Percentiles rank a stretch among this genome's conserved stretches.
These are phyloP conservation scores for Neoascia interrupta DNA, from an alignment of 2,888 invertebrate genomes.

Conservation along the genomic window DNA sequence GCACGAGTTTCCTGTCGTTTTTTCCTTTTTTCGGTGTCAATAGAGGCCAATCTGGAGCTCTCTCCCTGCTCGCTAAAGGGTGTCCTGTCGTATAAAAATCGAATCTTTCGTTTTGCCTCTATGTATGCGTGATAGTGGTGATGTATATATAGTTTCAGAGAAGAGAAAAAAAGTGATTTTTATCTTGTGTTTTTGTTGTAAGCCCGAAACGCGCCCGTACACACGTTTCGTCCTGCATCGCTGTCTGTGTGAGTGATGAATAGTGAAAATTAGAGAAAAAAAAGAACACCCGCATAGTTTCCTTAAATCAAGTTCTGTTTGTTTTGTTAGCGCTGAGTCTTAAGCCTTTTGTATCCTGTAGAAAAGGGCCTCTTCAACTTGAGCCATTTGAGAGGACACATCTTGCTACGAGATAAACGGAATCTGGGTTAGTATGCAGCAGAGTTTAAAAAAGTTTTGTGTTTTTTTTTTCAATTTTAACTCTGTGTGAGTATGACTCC, in stretches of 20 bases:
- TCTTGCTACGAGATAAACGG: slow-evolving; percentile 4
- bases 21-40: slow-evolving; percentile 12
- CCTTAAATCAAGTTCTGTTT: neutral
- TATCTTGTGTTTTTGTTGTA: slow-evolving; percentile 6
- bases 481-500: slow-evolving; percentile 14
- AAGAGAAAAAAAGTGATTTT: slow-evolving; percentile 8
- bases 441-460: slow-evolving; percentile 37
- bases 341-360: neutral
- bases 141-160: slow-evolving; percentile 2
- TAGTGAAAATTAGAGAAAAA: slow-evolving; percentile 8
- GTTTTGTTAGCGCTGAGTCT: neutral
- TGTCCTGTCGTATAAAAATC: slow-evolving; percentile 40
- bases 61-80: slow-evolving; percentile 15
- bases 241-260: slow-evolving; percentile 10
- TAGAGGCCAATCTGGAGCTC: slow-evolving; percentile 45
- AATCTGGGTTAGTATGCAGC: slow-evolving; percentile 47
- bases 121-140: slow-evolving; percentile 10
- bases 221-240: neutral
- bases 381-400: neutral
- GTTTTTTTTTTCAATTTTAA: too few relatives aligned
- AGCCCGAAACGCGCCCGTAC: slow-evolving; percentile 46
- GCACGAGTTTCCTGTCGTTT: slow-evolving; percentile 28
- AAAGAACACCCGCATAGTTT: slow-evolving; percentile 21
- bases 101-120: slow-evolving; percentile 27
- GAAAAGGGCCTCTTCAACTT: neutral